Conservation (phyloP, 53 echinoderm and acorn worm species). For the Antedon mediterranea region DNA sequence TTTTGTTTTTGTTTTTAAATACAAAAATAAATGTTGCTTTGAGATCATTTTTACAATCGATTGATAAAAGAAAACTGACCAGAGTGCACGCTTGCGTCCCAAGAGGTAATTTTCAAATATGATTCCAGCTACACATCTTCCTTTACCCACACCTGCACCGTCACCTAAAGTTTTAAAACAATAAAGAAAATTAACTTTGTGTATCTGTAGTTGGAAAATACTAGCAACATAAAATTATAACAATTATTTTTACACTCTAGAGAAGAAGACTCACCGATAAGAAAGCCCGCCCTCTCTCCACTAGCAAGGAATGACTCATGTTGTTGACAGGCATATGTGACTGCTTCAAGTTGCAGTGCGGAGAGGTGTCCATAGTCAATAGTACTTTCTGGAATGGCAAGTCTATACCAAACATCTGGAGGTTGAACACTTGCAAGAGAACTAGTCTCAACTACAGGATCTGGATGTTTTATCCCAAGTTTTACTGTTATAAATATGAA, state of each 20-base stretch:
- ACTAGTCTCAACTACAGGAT: slow-evolving; percentile 91
- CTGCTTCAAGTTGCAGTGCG: slow-evolving; percentile 80
- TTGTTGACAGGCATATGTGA: slow-evolving; percentile 97
- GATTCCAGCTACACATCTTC: slow-evolving; percentile 82
- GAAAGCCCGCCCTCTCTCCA: slow-evolving; percentile 78
- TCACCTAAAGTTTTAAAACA: slow-evolving; percentile 35
- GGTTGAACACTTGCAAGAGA: slow-evolving; percentile 90
- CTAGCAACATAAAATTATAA: no score
- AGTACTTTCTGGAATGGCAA: slow-evolving; percentile 71
- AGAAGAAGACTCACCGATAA: slow-evolving; percentile 50
- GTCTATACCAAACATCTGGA: slow-evolving; percentile 68
- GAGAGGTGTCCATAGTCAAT: slow-evolving; percentile 77
- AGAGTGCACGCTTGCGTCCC: slow-evolving; percentile 72
- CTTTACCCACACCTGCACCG: slow-evolving; percentile 96
- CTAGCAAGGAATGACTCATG: slow-evolving; percentile 71
- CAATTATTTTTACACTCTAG: no score
- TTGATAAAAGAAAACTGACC: slow-evolving; percentile 31
- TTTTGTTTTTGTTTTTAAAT: neutral
- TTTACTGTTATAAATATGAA: slow-evolving; percentile 44
- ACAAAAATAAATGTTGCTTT: neutral
- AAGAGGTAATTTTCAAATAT: slow-evolving; percentile 81
- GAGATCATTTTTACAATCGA: no score
- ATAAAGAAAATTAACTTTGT: no score
- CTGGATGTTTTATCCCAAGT: slow-evolving; percentile 72
- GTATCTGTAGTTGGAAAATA: no score